Base-by-base conservation (phyloP, 2,888 invertebrate genomes). In the Leucozona laternaria region DNA sequence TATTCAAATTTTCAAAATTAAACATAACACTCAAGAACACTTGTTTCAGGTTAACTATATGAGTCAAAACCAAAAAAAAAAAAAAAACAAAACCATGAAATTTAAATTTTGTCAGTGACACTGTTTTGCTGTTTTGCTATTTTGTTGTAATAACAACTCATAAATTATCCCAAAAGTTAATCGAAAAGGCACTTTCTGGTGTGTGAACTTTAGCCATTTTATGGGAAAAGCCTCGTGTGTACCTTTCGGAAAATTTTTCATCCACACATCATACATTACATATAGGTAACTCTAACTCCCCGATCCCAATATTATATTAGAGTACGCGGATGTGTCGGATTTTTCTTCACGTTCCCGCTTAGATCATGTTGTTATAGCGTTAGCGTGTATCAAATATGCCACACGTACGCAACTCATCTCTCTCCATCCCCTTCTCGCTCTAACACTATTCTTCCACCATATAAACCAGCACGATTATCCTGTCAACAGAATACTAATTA, bases 401-500 rank as follows among this genome's bases (percentile, higher is more conserved):
- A 75, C 73, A 83, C 72, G 79, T 73, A 66, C 31, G 7, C 31
- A 64, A n/a, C 40, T 64, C 57, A 43, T 53, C 60, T 58, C 45
- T 43, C 0, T 55, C 22, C 34, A 6, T 48, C 64, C 11, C 64
- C n/a, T 45, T 37, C 22, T 25, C 10, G n/a, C 10, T 22, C 43
- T n/a, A 13, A 40, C 15, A 22, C 64, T 37, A 28, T 68, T 60
- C 48, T 58, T 20, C 79, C 57, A 40, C 79, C 57, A 40, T 40
- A 78, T 64, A 64, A 60, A 73, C 81, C 85, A 86, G 73, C 91
- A 91, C 91, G 91, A 91, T 92, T 92, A 91, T 91, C 91, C 92
- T 91, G 91, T 92, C 91, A 92, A 91, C 92, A 90, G 91, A 92
- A 92, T 91, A 92, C 92, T 91, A 91, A 91, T 91, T 91, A 92